These are phyloP conservation scores for Chymomyza amoena DNA, from an alignment of 2,888 invertebrate genomes.

Conservation along the genomic window DNA sequence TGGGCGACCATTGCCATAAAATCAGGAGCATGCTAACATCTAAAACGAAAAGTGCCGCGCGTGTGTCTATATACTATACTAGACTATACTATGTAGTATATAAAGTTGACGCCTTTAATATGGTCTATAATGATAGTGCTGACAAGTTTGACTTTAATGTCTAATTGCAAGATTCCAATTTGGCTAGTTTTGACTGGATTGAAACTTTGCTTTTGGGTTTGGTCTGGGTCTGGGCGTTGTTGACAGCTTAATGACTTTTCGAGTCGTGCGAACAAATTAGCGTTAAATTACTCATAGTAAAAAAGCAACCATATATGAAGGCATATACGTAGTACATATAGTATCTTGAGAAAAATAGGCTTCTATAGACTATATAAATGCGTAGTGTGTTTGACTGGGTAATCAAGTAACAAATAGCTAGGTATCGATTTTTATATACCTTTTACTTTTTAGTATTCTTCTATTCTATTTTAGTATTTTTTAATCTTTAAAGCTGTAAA, in stretches of 20 bases:
- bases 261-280: conserved; percentile 1
- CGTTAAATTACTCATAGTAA: not conserved
- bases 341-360: not conserved
- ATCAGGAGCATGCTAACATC: not conserved
- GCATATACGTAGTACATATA: not conserved
- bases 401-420: not conserved
- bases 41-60: not conserved
- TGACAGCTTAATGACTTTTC: not conserved
- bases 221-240: not conserved
- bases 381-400: not conserved
- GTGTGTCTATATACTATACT: not conserved
- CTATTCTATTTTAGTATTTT: too few relatives aligned
- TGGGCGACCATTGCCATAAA: not conserved
- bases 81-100: not conserved
- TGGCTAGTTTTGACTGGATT: not conserved
- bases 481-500: too few relatives aligned
- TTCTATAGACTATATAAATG: not conserved
- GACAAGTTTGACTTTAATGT: not conserved
- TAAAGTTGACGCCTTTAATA: not conserved
- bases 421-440: not conserved
- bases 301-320: not conserved
- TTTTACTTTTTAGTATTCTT: not conserved
- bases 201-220: not conserved
- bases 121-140: not conserved
- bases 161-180: not conserved